Evolutionary conservation across 2,888 invertebrate species (phyloP).

Genomic region (Hylaea fasciaria): DNA sequence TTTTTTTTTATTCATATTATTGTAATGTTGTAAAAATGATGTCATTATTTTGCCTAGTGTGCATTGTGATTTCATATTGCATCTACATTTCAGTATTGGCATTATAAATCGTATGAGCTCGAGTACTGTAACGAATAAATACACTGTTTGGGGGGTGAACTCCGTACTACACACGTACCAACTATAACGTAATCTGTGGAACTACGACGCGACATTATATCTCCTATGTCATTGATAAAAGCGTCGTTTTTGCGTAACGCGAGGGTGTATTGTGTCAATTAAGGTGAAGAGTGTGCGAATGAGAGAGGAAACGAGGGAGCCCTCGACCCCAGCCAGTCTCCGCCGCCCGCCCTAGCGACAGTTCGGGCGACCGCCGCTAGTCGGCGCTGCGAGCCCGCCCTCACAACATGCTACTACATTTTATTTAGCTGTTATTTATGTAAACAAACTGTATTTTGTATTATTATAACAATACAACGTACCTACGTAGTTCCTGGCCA

Average conservation of each 20-base stretch:
- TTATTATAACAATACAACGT: slow-evolving; percentile 49
- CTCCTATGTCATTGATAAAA: slow-evolving; percentile 81
- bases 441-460: slow-evolving; percentile 76
- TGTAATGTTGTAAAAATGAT: too few species aligned
- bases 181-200: slow-evolving; percentile 26
- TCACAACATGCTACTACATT: slow-evolving; percentile 70
- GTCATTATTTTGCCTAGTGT: too few species aligned
- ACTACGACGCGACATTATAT: slow-evolving; percentile 61
- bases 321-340: slow-evolving; percentile 60
- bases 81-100: not conserved
- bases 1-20: too few species aligned
- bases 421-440: slow-evolving; percentile 69
- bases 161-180: slow-evolving; percentile 43
- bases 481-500: slow-evolving; percentile 46
- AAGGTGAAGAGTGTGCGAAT: slow-evolving; percentile 66
- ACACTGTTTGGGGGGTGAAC: slow-evolving; percentile 48
- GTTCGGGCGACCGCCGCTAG: slow-evolving; percentile 73
- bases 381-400: slow-evolving; percentile 80
- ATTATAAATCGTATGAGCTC: not conserved
- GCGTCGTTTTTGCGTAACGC: slow-evolving; percentile 79
- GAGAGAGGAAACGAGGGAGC: slow-evolving; percentile 59
- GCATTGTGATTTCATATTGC: too few species aligned
- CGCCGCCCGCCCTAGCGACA: slow-evolving; percentile 69
- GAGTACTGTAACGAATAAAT: slow-evolving; percentile 7
- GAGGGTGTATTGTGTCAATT: slow-evolving; percentile 57